These are phyloP conservation scores for Euborellia annulipes DNA, from an alignment of 1,140 invertebrate genomes.

Conservation along the genomic window DNA sequence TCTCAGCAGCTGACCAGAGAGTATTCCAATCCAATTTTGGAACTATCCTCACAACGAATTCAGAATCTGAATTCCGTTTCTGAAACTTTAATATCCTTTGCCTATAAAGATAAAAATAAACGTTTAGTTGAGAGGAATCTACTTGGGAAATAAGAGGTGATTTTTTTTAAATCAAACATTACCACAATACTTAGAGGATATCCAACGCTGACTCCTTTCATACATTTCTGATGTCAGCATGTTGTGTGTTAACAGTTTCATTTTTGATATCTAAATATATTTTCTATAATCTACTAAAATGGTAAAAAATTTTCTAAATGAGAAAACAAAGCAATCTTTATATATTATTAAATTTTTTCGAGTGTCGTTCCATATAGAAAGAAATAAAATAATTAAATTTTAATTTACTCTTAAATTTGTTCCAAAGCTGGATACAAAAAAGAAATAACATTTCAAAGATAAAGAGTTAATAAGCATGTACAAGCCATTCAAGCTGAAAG, in stretches of 20 bases:
- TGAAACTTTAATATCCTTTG: slow-evolving; percentile 61
- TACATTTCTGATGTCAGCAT: slow-evolving; percentile 88
- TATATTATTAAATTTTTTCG: too few relatives aligned
- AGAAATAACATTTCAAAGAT: too few relatives aligned
- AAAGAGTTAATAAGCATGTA: too few relatives aligned
- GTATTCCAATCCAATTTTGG: slow-evolving; percentile 77
- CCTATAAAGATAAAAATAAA: slow-evolving; percentile 37
- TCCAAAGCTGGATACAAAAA: too few relatives aligned
- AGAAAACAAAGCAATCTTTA: too few relatives aligned
- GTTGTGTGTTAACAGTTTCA: slow-evolving; percentile 96
- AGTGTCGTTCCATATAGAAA: too few relatives aligned
- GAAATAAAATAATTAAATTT: too few relatives aligned
- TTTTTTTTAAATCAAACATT: slow-evolving; percentile 26
- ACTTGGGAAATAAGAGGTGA: not conserved
- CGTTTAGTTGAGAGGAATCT: not conserved
- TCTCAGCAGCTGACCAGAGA: slow-evolving; percentile 58
- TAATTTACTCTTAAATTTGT: too few relatives aligned
- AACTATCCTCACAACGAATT: slow-evolving; percentile 80
- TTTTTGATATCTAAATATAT: too few relatives aligned
- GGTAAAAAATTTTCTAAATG: too few relatives aligned
- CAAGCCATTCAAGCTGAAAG: too few relatives aligned
- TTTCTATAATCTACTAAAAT: too few relatives aligned
- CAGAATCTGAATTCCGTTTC: slow-evolving; percentile 80
- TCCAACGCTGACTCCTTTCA: slow-evolving; percentile 82
- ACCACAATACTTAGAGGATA: slow-evolving; percentile 80